A percentile compares a stretch with the other conserved stretches of the same genome.
phyloP scores from a whole-genome alignment of 2,888 invertebrate genomes.

The Melikaiella ostensackeni region DNA sequence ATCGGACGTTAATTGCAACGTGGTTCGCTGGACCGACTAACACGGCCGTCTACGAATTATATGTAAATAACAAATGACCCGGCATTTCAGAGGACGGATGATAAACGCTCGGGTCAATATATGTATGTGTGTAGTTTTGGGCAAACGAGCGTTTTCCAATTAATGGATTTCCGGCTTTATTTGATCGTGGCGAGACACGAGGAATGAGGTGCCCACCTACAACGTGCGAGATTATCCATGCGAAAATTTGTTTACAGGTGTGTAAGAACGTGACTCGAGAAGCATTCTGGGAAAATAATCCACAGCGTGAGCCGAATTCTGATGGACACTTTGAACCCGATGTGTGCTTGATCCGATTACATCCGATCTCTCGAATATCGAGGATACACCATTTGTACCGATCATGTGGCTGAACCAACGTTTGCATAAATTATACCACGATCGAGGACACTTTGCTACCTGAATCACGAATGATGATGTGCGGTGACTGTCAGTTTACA shows the following conservation, averaged over 20 bases:
- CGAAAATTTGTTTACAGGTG: slow-evolving; percentile 63
- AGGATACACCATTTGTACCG: slow-evolving; percentile 24
- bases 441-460: slow-evolving; percentile 37
- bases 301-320: slow-evolving; percentile 6
- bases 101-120: slow-evolving; percentile 58
- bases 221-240: slow-evolving; percentile 54
- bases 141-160: slow-evolving; percentile 71
- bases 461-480: slow-evolving; percentile 39
- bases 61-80: slow-evolving; percentile 71
- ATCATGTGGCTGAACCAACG: slow-evolving; percentile 18
- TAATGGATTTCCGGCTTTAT: slow-evolving; percentile 73
- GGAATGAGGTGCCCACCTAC: slow-evolving; percentile 51
- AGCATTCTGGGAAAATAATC: slow-evolving; percentile 27
- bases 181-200: slow-evolving; percentile 60
- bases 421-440: slow-evolving; percentile 33
- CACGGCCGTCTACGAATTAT: slow-evolving; percentile 65
- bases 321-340: not conserved
- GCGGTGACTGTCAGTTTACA: slow-evolving; percentile 37
- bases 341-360: slow-evolving; percentile 26
- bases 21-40: slow-evolving; percentile 60
- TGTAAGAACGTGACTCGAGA: slow-evolving; percentile 54
- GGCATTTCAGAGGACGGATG: slow-evolving; percentile 61
- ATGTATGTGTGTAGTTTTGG: slow-evolving; percentile 46
- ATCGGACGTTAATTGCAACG: slow-evolving; percentile 68
- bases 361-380: slow-evolving; percentile 35